Percentiles rank a stretch among this genome's conserved stretches.
Conservation (phyloP, 2,888 invertebrate species). For the Andrena chrysosceles region DNA sequence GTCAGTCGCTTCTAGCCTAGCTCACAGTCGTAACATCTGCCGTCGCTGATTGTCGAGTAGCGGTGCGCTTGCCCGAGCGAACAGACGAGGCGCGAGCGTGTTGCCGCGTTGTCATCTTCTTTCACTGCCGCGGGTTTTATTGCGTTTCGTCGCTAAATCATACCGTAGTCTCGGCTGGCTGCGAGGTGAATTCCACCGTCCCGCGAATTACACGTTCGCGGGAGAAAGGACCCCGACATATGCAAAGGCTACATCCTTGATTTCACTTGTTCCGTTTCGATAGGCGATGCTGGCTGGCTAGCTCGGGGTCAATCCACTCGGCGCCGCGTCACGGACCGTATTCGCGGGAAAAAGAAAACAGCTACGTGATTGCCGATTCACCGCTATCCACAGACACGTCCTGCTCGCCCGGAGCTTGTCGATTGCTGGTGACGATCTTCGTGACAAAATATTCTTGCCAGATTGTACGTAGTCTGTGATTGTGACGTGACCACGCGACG, state of each 20-base stretch:
- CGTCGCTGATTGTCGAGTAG: conserved; percentile 67
- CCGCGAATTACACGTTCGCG: conserved; percentile 47
- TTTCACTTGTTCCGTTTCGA: conserved; percentile 47
- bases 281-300: conserved; percentile 7
- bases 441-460: conserved; percentile 46
- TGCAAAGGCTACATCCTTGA: conserved; percentile 23
- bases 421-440: conserved; percentile 40
- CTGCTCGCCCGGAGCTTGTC: conserved; percentile 10
- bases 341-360: conserved; percentile 3
- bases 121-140: conserved; percentile 63
- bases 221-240: conserved; percentile 18
- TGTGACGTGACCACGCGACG: conserved; percentile 4
- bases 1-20: conserved; percentile 75
- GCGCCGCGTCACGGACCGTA: conserved; percentile 29
- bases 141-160: conserved; percentile 79
- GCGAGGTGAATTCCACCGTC: conserved; percentile 68
- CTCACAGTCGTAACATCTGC: conserved; percentile 77
- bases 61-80: conserved; percentile 44
- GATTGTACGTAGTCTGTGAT: not conserved
- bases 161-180: conserved; percentile 54
- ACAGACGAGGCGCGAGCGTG: conserved; percentile 45
- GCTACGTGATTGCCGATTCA: conserved; percentile 55
- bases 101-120: conserved; percentile 66
- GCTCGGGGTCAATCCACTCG: conserved; percentile 35
- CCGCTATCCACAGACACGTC: conserved; percentile 48